Evolutionary conservation across 1,140 invertebrate species (phyloP).

Genomic region (Lepidurus arcticus): DNA sequence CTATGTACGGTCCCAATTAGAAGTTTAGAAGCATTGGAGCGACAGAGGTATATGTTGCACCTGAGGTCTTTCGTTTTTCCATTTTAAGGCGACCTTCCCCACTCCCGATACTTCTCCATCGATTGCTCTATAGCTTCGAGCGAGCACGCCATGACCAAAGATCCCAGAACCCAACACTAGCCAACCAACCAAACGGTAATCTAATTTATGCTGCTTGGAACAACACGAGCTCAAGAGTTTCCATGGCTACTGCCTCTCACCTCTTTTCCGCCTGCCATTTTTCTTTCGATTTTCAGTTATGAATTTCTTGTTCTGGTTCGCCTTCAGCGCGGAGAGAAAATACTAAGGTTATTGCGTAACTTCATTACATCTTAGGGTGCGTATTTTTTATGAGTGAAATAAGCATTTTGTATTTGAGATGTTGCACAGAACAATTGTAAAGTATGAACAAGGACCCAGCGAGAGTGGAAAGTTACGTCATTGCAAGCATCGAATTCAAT

Average conservation of each 20-base stretch:
- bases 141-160: neutral
- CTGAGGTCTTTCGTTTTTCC: constrained; percentile 5
- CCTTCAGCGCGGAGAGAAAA: neutral
- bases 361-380: neutral
- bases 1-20: neutral
- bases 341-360: neutral
- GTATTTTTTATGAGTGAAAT: neutral
- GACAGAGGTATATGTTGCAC: neutral
- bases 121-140: neutral
- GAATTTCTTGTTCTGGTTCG: neutral
- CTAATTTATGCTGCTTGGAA: constrained; percentile 22
- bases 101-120: constrained; percentile 2
- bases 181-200: constrained; percentile 14
- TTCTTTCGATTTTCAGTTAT: neutral
- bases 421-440: neutral
- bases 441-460: neutral
- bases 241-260: constrained; percentile 8
- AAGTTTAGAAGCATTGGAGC: neutral
- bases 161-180: neutral
- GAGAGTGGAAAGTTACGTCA: neutral
- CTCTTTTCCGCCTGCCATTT: neutral
- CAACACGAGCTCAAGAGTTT: constrained; percentile 12
- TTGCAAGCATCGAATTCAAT: neutral
- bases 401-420: neutral
- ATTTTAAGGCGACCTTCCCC: neutral